phyloP scores from a whole-genome alignment of 2,797 vertebrate genomes.

The Chrosomus eos region DNA sequence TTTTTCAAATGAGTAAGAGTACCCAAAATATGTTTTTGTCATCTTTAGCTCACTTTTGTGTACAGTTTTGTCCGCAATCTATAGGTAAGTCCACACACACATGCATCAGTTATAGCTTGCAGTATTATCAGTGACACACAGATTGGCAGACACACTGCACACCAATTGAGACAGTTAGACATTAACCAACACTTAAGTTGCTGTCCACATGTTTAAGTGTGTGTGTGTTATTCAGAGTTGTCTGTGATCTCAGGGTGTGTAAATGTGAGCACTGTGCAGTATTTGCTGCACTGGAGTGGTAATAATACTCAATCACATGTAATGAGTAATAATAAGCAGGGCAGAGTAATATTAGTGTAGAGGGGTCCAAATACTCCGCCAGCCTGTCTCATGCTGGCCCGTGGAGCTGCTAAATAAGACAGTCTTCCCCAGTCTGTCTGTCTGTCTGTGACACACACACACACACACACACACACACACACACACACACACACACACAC shows the following conservation, averaged over 20 bases:
- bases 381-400: conserved; percentile 48
- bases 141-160: conserved; percentile 18
- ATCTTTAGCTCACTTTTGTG: not conserved
- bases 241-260: conserved; percentile 51
- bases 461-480: not conserved
- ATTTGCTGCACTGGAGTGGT: conserved; percentile 47
- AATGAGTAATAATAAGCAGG: conserved; percentile 52
- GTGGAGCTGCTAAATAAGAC: conserved; percentile 52
- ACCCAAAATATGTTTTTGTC: not conserved
- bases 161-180: conserved; percentile 8
- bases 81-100: not conserved
- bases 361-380: conserved; percentile 54
- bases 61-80: not conserved
- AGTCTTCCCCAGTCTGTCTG: conserved; percentile 46
- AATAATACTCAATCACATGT: conserved; percentile 50
- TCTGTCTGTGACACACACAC: conserved; percentile 21
- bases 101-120: not conserved
- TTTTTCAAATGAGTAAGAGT: not conserved
- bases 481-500: conserved; percentile 7
- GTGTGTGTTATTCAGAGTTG: conserved; percentile 21
- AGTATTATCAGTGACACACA: conserved; percentile 10
- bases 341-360: conserved; percentile 53
- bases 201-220: conserved; percentile 32
- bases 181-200: conserved; percentile 25
- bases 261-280: conserved; percentile 43